Conservation (phyloP, 2,797 vertebrate species). For the Setipinna tenuifilis region DNA sequence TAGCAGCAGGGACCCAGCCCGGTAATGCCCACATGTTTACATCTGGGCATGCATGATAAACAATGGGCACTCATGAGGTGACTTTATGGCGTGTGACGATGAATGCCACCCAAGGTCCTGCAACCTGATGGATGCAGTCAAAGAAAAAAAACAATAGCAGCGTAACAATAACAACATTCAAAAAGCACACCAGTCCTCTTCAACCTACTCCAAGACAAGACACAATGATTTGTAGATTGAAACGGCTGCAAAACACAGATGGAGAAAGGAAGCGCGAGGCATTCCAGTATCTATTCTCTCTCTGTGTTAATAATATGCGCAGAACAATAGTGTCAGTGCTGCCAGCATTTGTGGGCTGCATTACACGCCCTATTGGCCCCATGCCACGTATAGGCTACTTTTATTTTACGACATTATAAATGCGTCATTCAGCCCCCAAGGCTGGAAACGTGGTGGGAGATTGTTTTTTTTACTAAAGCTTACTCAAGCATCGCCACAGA, state of each 20-base stretch:
- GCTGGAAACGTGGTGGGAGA: slow-evolving; percentile 17
- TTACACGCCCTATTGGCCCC: slow-evolving; percentile 47
- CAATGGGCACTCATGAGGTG: slow-evolving; percentile 3
- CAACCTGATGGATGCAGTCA: background rate
- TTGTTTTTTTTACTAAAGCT: background rate
- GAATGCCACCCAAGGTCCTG: background rate
- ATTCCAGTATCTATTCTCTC: slow-evolving; percentile 51
- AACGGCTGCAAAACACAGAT: background rate
- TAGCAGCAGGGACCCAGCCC: background rate
- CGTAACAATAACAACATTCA: background rate
- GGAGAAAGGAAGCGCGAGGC: slow-evolving; percentile 29
- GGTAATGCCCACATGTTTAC: slow-evolving; percentile 30
- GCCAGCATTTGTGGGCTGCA: slow-evolving; percentile 44
- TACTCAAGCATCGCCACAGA: background rate
- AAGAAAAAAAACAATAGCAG: background rate
- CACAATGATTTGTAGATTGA: background rate
- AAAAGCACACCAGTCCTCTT: background rate
- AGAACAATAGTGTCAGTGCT: slow-evolving; percentile 50
- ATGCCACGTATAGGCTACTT: slow-evolving; percentile 45
- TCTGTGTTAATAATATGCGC: slow-evolving; percentile 39
- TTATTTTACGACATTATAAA: slow-evolving; percentile 37
- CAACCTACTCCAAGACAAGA: background rate
- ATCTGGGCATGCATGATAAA: slow-evolving; percentile 20
- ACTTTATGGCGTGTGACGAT: background rate
- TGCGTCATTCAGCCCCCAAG: slow-evolving; percentile 21